A percentile compares a stretch with the other conserved stretches of the same genome.
phyloP scores from a whole-genome alignment of 2,797 vertebrate genomes.

The Crocidura indochinensis region DNA sequence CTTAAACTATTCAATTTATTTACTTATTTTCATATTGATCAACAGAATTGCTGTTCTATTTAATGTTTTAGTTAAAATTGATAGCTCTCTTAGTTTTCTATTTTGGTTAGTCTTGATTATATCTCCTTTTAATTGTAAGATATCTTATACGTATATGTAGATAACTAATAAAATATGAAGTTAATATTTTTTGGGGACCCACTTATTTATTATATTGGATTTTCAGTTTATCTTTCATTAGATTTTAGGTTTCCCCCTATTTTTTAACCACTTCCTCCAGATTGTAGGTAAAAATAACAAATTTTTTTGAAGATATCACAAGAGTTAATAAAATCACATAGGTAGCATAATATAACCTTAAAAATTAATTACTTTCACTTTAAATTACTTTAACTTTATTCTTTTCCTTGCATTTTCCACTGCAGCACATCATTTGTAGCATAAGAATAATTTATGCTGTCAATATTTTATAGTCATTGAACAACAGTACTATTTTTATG shows the following conservation, averaged over 20 bases:
- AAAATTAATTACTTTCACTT: no score
- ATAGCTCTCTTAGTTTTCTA: constrained; percentile 24
- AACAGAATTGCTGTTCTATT: constrained; percentile 32
- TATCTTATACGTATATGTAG: not conserved
- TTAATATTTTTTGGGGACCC: constrained; percentile 19
- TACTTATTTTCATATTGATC: constrained; percentile 1
- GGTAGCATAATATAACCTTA: not conserved
- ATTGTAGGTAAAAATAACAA: constrained; percentile 52
- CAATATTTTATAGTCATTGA: constrained; percentile 58
- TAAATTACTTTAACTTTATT: constrained; percentile 38
- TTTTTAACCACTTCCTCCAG: constrained; percentile 24
- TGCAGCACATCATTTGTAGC: constrained; percentile 36
- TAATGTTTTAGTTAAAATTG: constrained; percentile 50
- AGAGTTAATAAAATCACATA: constrained; percentile 44
- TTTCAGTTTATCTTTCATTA: constrained; percentile 25
- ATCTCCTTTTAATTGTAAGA: constrained; percentile 44
- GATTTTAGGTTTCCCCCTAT: constrained; percentile 44
- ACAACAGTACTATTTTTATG: constrained; percentile 6
- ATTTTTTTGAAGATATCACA: constrained; percentile 1
- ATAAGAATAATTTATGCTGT: constrained; percentile 38
- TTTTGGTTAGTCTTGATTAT: constrained; percentile 35
- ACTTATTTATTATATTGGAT: constrained; percentile 11
- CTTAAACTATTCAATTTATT: constrained; percentile 65
- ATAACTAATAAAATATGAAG: constrained; percentile 16
- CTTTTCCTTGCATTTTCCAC: constrained; percentile 50